These are phyloP conservation scores for Tragulus kanchil DNA, from an alignment of 2,113 vertebrate genomes.

Conservation along the genomic window DNA sequence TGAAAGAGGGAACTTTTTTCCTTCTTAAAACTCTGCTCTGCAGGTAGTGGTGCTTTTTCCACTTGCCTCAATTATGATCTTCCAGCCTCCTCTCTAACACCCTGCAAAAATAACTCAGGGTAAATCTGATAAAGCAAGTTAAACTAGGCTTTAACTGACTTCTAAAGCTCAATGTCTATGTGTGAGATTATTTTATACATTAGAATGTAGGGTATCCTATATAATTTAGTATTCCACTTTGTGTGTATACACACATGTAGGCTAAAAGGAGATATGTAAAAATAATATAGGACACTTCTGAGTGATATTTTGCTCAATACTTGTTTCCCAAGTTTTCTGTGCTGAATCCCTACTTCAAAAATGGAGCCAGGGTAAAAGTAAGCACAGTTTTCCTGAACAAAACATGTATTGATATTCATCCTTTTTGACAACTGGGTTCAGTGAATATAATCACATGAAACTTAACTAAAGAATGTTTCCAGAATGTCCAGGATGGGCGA, in stretches of 20 bases:
- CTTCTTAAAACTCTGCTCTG: not conserved
- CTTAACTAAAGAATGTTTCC: not conserved
- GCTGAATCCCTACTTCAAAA: not conserved
- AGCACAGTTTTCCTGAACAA: rapidly evolving
- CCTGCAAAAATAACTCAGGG: not conserved
- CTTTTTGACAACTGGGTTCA: not conserved
- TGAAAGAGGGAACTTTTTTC: constrained; percentile 17
- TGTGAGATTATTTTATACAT: not conserved
- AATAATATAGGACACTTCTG: not conserved
- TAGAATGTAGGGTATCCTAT: not conserved
- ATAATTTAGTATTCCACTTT: not conserved
- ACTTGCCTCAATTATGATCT: not conserved
- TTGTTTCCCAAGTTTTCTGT: not conserved
- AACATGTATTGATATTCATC: rapidly evolving
- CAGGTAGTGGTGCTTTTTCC: not conserved
- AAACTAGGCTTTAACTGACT: not conserved
- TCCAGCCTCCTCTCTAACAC: not conserved
- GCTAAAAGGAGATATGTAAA: not conserved
- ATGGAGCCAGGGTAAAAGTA: not conserved
- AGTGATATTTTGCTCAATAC: not conserved
- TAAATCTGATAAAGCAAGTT: not conserved
- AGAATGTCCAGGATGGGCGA: not conserved
- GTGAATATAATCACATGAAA: not conserved
- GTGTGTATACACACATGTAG: not conserved
- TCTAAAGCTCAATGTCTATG: not conserved